Percentiles rank a stretch among this genome's conserved stretches.
Conservation (phyloP, 1,140 invertebrate species). For the Nilaparvata lugens region DNA sequence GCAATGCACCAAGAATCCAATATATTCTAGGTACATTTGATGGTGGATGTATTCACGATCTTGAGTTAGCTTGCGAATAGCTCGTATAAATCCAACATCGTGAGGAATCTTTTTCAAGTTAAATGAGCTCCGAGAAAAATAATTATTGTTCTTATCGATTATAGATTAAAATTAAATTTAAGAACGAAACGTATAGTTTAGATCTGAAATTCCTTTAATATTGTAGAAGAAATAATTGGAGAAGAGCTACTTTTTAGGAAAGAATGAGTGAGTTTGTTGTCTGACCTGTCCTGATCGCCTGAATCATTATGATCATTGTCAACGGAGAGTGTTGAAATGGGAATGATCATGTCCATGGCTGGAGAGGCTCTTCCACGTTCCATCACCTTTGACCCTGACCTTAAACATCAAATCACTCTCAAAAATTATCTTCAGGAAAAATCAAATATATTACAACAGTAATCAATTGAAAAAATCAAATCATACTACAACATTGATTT, state of each 20-base stretch:
- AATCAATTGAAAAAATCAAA: background rate
- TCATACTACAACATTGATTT: background rate
- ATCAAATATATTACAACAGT: background rate
- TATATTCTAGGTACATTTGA: too few relatives aligned
- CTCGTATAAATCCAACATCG: too few relatives aligned
- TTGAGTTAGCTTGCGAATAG: too few relatives aligned
- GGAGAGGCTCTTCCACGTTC: slow-evolving; percentile 53
- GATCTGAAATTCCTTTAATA: too few relatives aligned
- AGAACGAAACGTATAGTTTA: too few relatives aligned
- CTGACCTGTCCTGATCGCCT: slow-evolving; percentile 12
- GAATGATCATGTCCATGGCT: slow-evolving; percentile 42
- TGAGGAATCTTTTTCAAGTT: too few relatives aligned
- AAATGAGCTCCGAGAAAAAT: too few relatives aligned
- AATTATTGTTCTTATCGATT: too few relatives aligned
- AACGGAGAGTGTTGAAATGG: slow-evolving; percentile 29
- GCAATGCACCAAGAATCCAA: too few relatives aligned
- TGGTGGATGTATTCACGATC: too few relatives aligned
- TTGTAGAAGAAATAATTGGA: background rate
- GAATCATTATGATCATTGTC: slow-evolving; percentile 16
- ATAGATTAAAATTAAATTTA: too few relatives aligned
- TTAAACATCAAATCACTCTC: slow-evolving; percentile 34
- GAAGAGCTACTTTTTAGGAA: background rate
- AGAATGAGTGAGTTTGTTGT: background rate
- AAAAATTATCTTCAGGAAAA: slow-evolving; percentile 6
- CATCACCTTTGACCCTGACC: slow-evolving; percentile 56